Conservation (phyloP, 2,888 invertebrate species). For the Sturmia bella region DNA sequence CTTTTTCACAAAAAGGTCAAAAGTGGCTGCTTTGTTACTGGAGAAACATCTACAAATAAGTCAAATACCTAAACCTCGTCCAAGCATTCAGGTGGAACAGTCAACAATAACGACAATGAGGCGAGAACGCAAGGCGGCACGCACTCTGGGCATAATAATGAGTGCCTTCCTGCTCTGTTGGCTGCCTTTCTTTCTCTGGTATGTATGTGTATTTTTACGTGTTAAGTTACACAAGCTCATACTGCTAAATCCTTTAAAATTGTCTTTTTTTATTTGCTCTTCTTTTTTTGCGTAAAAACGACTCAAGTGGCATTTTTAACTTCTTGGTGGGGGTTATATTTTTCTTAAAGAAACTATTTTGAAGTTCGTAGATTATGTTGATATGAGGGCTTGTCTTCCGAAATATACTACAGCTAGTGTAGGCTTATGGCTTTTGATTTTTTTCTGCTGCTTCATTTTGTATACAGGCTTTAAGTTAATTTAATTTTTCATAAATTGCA, state of each 20-base stretch:
- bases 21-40: slow-evolving; percentile 92
- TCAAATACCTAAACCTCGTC: slow-evolving; percentile 89
- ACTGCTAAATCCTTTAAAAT: not conserved
- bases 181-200: slow-evolving; percentile 98
- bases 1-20: slow-evolving; percentile 84
- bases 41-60: slow-evolving; percentile 95
- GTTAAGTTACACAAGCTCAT: not conserved
- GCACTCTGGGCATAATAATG: slow-evolving; percentile 97
- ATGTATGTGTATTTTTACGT: slow-evolving; percentile 76
- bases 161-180: slow-evolving; percentile 97
- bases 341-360: not conserved
- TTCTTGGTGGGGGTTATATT: too few species aligned
- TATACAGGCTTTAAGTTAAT: too few species aligned
- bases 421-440: too few species aligned
- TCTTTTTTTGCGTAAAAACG: not conserved
- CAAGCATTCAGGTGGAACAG: slow-evolving; percentile 87
- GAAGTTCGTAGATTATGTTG: too few species aligned
- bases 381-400: too few species aligned
- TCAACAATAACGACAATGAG: slow-evolving; percentile 93
- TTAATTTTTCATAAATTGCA: too few species aligned
- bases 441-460: too few species aligned
- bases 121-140: slow-evolving; percentile 93
- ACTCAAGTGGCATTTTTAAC: not conserved
- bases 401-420: too few species aligned
- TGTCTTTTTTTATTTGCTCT: not conserved